Conservation (phyloP, 2,888 invertebrate genomes). For the Galerucella nymphaeae region DNA sequence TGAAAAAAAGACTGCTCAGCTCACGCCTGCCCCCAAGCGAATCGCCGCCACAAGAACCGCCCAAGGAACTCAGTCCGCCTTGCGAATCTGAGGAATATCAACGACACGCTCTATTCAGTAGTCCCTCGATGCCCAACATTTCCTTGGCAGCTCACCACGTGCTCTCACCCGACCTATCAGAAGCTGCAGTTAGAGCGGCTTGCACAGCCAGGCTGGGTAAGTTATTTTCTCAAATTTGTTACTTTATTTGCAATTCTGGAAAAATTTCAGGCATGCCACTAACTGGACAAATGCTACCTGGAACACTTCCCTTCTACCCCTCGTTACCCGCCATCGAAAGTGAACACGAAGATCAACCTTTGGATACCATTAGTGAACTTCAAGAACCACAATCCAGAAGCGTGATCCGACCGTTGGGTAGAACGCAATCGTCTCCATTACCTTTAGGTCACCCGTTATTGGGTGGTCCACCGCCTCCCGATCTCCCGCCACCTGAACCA, state of each 20-base stretch:
- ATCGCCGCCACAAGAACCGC: slow-evolving; percentile 68
- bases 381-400: slow-evolving; percentile 57
- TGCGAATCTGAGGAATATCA: slow-evolving; percentile 73
- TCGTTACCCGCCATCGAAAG: slow-evolving; percentile 71
- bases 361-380: slow-evolving; percentile 65
- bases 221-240: slow-evolving; percentile 10
- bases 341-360: slow-evolving; percentile 69
- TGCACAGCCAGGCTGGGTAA: slow-evolving; percentile 72
- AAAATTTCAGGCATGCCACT: slow-evolving; percentile 67
- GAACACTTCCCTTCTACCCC: slow-evolving; percentile 78
- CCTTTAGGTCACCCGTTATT: slow-evolving; percentile 91
- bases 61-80: slow-evolving; percentile 70
- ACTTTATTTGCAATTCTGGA: neutral
- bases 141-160: slow-evolving; percentile 75
- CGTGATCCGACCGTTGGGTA: slow-evolving; percentile 79
- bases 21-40: slow-evolving; percentile 73
- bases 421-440: slow-evolving; percentile 94
- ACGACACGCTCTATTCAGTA: slow-evolving; percentile 81
- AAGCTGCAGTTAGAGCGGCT: slow-evolving; percentile 83
- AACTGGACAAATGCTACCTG: slow-evolving; percentile 75
- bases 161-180: slow-evolving; percentile 70
- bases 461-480: slow-evolving; percentile 56
- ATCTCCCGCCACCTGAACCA: slow-evolving; percentile 74
- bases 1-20: slow-evolving; percentile 76
- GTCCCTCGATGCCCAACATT: slow-evolving; percentile 97